Conservation (phyloP, 2,888 invertebrate genomes). For the Melieria picta region DNA sequence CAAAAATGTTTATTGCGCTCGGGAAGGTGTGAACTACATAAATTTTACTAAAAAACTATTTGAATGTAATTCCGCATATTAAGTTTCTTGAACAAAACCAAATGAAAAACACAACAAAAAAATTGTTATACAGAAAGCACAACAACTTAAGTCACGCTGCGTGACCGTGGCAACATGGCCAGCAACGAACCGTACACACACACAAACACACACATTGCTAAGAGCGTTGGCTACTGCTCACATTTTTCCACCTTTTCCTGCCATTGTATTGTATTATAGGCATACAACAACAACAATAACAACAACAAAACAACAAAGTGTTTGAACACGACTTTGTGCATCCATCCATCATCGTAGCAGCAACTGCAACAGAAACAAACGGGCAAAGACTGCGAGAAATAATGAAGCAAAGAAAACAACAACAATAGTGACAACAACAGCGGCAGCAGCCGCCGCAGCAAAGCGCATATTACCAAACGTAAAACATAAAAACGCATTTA, state of each 20-base stretch:
- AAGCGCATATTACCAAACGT: background rate
- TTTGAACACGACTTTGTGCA: conserved; percentile 46
- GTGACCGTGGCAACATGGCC: no score
- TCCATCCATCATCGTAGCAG: conserved; percentile 44
- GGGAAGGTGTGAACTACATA: conserved; percentile 15
- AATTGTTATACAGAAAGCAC: no score
- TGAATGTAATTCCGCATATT: conserved; percentile 9
- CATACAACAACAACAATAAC: no score
- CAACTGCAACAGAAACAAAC: conserved; percentile 33
- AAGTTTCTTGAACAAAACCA: background rate
- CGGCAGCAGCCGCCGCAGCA: background rate
- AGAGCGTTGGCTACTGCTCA: no score
- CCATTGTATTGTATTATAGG: no score
- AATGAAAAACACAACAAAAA: no score
- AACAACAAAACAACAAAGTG: conserved; percentile 40
- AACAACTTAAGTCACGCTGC: no score
- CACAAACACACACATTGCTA: no score
- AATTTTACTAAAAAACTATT: conserved; percentile 13
- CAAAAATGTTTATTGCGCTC: no score
- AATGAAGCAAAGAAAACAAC: conserved; percentile 13
- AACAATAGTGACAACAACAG: conserved; percentile 15
- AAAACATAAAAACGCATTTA: conserved; percentile 58
- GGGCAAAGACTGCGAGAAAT: conserved; percentile 26
- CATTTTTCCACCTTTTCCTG: no score
- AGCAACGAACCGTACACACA: no score